Base-by-base conservation (phyloP, 2,797 vertebrate species). In the Coracias cyanogaster region DNA sequence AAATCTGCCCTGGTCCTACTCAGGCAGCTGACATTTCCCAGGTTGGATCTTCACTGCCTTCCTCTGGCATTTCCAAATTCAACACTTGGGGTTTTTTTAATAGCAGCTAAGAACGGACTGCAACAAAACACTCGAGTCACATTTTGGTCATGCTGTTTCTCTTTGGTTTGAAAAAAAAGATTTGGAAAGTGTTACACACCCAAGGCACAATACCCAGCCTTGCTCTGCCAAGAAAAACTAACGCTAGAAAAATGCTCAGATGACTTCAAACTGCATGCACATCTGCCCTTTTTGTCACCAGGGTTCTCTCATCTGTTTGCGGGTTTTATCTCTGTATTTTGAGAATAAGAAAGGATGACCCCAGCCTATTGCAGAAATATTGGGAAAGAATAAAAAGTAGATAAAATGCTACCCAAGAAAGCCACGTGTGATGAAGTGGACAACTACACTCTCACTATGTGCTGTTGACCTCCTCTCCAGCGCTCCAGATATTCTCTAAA, bases 241-340 rank as follows among this genome's bases (percentile, higher is more conserved):
- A 94, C 1, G 64, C 82, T 91, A 91, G 61, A 97, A 97, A 94
- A 96, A 97, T 94, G 93, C 43, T 96, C 67, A 87, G 80, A 74
- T 90, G 86, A 84, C 67, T 92, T 81, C 35, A 82, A 96, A 96
- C 48, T 29, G 18, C 58, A 79, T 0, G 6, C 52, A 58, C 37
- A 62, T 82, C 84, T 90, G 51, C 79, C 64, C 29, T 62, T 49
- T 62, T 19, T 67, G 80, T 89, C 69, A 79, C 66, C 26, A 39
- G 24, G 9, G 29, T 39, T 57, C 37, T 86, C 65, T 71, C 0
- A 0, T 26, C 60, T 84, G 28, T 58, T 57, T 46, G 22, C 7
- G 26, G 13, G 3, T 22, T 89, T 83, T 52, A 39, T 3, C 65
- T 51, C 62, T 35, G 26, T 26, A 20, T 82, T 76, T 61, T 48